Evolutionary conservation across 1,140 invertebrate species (phyloP), one percentile per base, ranked within the genome.

Genomic region (Lerema accius): DNA sequence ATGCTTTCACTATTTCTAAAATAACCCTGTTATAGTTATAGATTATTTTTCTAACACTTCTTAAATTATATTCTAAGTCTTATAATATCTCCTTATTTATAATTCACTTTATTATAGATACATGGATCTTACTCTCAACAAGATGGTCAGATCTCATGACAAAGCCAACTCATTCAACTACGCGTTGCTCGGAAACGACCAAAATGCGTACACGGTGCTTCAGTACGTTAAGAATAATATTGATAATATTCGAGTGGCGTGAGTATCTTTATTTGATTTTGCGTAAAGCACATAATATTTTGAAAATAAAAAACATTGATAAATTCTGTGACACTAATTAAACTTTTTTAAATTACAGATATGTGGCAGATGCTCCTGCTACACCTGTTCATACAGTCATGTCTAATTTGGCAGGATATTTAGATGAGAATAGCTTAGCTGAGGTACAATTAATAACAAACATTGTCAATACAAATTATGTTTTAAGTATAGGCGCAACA

Each of bases 41-140:
- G n/a, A n/a, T n/a, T n/a, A n/a, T n/a, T n/a, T n/a, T n/a, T n/a
- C n/a, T n/a, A n/a, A n/a, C n/a, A n/a, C n/a, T n/a, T n/a, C n/a
- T n/a, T n/a, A n/a, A n/a, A n/a, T n/a, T n/a, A n/a, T n/a, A n/a
- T n/a, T n/a, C n/a, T n/a, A n/a, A n/a, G n/a, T n/a, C n/a, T n/a
- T n/a, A n/a, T n/a, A n/a, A n/a, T n/a, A n/a, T n/a, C n/a, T n/a
- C n/a, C n/a, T n/a, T n/a, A n/a, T n/a, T n/a, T n/a, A n/a, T n/a
- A n/a, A n/a, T n/a, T n/a, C n/a, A n/a, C n/a, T n/a, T n/a, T n/a
- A 37, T 78, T 82, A 26, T 45, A 90, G 87, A 74, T 90, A 86
- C 19, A 60, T 89, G 53, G 49, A 79, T 10, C 42, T 90, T 6
- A 90, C 87, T 13, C 39, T 90, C n/a, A 69, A 76, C 0, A 74